Evolutionary conservation across 1,140 invertebrate genomes (phyloP), one percentile per base, ranked within the genome.

Genomic region (Diploscapter pachys): DNA sequence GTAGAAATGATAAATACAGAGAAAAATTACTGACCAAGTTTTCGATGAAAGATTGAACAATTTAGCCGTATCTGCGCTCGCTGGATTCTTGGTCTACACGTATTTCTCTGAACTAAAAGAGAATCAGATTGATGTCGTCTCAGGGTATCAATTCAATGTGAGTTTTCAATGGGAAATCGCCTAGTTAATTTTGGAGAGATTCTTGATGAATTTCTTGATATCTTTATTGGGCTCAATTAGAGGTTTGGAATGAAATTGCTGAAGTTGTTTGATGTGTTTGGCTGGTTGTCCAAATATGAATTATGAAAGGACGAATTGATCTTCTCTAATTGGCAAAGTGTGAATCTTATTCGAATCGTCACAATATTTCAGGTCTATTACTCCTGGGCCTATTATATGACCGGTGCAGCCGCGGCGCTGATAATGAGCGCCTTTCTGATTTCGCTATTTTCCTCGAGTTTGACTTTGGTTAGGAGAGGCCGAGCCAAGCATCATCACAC

Each of bases 341-440:
- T 11, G 51, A 59, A 72, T 9, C 11, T 65, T 50, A n/a, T 1
- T 31, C 56, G 11, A 8, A 59, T 65, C 4, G 62, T 65, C 5
- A 8, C 2, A 3, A 9, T 6, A 49, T 75, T 75, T 62, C 66
- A 70, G 73, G 61, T 66, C 59, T 69, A 76, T 56, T 76, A 76
- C 51, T 62, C 62, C 4, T 76, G 74, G 74, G 74, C 74, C 3
- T 76, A 76, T 49, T 76, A 76, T 56, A 53, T 71, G 8, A 54
- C 57, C 8, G 75, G 75, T 57, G 62, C 70, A 48, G 72, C 70
- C 31, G 53, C 57, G 5, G 49, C 72, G 0, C 69, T 75, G 8
- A 54, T 76, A 54, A 6, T 59, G n/a, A 0, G 55, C 9, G 71
- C 72, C 51, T 31, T 72, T 48, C 55, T 63, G 48, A 72, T 63